These are phyloP conservation scores for Pinna nobilis DNA, from an alignment of 1,140 invertebrate genomes.

Conservation along the genomic window DNA sequence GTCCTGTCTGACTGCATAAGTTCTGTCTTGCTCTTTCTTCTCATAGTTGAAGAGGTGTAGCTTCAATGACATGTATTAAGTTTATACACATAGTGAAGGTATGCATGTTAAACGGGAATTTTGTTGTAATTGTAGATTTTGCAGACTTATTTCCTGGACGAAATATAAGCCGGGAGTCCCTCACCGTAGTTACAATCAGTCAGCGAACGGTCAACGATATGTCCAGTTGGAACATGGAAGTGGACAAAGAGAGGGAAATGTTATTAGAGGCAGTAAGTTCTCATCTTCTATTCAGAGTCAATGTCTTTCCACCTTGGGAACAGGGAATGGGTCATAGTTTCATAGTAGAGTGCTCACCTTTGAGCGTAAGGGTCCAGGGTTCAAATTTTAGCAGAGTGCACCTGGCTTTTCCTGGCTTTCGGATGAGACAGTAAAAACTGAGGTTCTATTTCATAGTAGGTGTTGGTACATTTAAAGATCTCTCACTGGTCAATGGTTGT, in stretches of 20 bases:
- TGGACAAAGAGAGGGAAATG: slow-evolving; percentile 81
- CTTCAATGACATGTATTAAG: too few relatives aligned
- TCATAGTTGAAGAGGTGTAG: not conserved
- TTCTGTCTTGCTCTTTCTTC: slow-evolving; percentile 19
- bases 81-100: too few relatives aligned
- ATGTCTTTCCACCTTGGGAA: too few relatives aligned
- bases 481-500: too few relatives aligned
- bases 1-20: not conserved
- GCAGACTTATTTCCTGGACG: slow-evolving; percentile 58
- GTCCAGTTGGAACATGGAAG: slow-evolving; percentile 80
- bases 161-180: slow-evolving; percentile 53
- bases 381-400: too few relatives aligned
- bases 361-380: too few relatives aligned
- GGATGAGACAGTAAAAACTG: too few relatives aligned
- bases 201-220: slow-evolving; percentile 79
- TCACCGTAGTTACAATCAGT: slow-evolving; percentile 81
- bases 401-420: too few relatives aligned
- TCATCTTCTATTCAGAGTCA: not conserved
- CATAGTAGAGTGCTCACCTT: too few relatives aligned
- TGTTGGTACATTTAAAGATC: too few relatives aligned
- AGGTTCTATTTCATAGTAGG: too few relatives aligned
- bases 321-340: too few relatives aligned
- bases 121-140: slow-evolving; percentile 52
- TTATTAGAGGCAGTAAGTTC: slow-evolving; percentile 75
- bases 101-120: not conserved